phyloP scores from a whole-genome alignment of 2,888 invertebrate genomes.

The Ectobius pallidus region DNA sequence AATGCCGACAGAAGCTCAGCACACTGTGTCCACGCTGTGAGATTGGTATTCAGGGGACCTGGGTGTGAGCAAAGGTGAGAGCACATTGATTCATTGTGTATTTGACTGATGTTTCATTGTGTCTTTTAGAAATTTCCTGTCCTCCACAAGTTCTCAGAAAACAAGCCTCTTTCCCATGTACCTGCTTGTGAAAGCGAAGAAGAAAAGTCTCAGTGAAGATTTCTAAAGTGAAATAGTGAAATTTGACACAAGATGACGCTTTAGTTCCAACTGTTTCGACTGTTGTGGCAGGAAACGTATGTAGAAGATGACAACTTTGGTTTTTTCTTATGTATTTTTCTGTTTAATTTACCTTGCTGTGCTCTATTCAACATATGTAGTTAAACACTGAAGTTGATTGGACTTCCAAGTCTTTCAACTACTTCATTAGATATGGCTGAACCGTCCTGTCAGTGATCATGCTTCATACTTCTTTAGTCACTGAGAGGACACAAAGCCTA shows the following conservation, averaged over 20 bases:
- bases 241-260: slow-evolving; percentile 14
- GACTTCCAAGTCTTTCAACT: not conserved
- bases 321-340: slow-evolving; percentile 15
- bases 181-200: not conserved
- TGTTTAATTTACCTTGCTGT: not conserved
- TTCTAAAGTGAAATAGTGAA: not conserved
- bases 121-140: too few species aligned
- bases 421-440: not conserved
- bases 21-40: slow-evolving; percentile 6
- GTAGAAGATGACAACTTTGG: slow-evolving; percentile 20
- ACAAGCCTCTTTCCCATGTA: too few species aligned
- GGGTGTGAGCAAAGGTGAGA: not conserved
- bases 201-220: slow-evolving; percentile 15
- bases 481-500: not conserved
- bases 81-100: not conserved
- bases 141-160: too few species aligned
- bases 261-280: slow-evolving; percentile 20
- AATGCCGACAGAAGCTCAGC: too few species aligned
- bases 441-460: not conserved
- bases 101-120: slow-evolving; percentile 3
- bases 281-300: slow-evolving; percentile 25
- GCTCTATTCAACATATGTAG: slow-evolving; percentile 2
- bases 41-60: slow-evolving; percentile 9
- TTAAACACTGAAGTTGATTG: slow-evolving; percentile 2
- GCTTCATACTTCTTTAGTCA: not conserved